Percentiles rank a stretch among this genome's conserved stretches.
Conservation (phyloP, 2,113 vertebrate genomes). For the Lonchura striata region DNA sequence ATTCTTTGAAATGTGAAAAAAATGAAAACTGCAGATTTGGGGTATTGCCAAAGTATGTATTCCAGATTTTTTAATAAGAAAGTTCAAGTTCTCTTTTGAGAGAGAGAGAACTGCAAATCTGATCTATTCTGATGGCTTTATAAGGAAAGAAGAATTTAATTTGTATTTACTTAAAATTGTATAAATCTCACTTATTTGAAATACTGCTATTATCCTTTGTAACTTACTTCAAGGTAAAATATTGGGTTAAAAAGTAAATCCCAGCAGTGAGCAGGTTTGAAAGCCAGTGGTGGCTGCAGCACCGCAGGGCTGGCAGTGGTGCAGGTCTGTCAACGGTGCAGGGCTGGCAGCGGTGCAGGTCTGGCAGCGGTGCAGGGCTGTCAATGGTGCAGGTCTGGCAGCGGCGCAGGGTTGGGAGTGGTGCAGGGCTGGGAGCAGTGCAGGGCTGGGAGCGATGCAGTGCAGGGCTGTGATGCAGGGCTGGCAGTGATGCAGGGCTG, state of each 20-base stretch:
- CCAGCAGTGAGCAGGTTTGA: not conserved
- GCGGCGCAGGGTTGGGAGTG: not conserved
- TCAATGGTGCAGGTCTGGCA: not conserved
- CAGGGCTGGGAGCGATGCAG: not conserved
- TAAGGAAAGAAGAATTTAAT: not conserved
- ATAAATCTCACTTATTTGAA: not conserved
- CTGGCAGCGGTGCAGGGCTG: not conserved
- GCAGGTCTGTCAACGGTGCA: not conserved
- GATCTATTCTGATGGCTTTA: not conserved
- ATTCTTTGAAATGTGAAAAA: not conserved
- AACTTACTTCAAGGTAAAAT: not conserved
- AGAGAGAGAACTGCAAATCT: not conserved
- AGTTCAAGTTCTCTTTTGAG: not conserved
- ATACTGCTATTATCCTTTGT: not conserved
- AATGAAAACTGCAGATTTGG: not conserved
- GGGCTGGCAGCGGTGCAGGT: not conserved
- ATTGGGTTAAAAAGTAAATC: not conserved
- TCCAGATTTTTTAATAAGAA: not conserved
- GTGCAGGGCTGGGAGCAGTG: not conserved
- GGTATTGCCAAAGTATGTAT: not conserved
- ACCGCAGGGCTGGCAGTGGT: too few species aligned
- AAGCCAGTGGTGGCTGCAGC: rapidly evolving
- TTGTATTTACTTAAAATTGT: not conserved
- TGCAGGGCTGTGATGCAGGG: not conserved
- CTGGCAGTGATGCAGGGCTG: not conserved